Percentiles rank a stretch among this genome's conserved stretches.
Evolutionary conservation across 2,888 invertebrate species (phyloP).

Genomic region (Acrobasis consociella): DNA sequence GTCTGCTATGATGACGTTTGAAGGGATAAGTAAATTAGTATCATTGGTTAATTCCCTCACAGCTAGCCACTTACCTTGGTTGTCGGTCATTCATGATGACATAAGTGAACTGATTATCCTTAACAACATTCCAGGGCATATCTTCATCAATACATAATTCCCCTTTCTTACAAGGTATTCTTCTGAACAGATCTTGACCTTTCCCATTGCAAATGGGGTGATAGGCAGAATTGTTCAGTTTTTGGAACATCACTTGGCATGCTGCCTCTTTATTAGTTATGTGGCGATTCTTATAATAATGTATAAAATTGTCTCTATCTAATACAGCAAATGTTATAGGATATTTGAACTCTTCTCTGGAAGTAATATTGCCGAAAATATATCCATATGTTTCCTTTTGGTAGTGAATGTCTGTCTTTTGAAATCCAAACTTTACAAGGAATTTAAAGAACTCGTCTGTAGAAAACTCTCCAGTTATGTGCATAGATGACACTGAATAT

Average conservation of each 20-base stretch:
- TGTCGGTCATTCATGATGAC: constrained; percentile 94
- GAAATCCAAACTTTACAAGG: constrained; percentile 97
- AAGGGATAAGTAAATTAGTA: too few species aligned
- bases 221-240: constrained; percentile 91
- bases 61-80: constrained; percentile 87
- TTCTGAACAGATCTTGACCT: constrained; percentile 90
- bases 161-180: constrained; percentile 91
- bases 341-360: constrained; percentile 84
- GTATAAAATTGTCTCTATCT: constrained; percentile 93
- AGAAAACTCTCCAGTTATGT: constrained; percentile 72
- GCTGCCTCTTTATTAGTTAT: constrained; percentile 86
- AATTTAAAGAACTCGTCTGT: constrained; percentile 92
- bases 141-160: constrained; percentile 94
- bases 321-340: constrained; percentile 94
- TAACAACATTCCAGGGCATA: constrained; percentile 91
- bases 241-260: constrained; percentile 93
- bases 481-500: constrained; percentile 55
- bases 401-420: constrained; percentile 95
- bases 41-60: background rate
- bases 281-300: constrained; percentile 92
- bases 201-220: constrained; percentile 91
- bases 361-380: constrained; percentile 97
- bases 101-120: constrained; percentile 96
- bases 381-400: constrained; percentile 95
- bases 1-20: too few species aligned